phyloP scores from a whole-genome alignment of 2,113 vertebrate genomes.

The Melanostigma gelatinosum region DNA sequence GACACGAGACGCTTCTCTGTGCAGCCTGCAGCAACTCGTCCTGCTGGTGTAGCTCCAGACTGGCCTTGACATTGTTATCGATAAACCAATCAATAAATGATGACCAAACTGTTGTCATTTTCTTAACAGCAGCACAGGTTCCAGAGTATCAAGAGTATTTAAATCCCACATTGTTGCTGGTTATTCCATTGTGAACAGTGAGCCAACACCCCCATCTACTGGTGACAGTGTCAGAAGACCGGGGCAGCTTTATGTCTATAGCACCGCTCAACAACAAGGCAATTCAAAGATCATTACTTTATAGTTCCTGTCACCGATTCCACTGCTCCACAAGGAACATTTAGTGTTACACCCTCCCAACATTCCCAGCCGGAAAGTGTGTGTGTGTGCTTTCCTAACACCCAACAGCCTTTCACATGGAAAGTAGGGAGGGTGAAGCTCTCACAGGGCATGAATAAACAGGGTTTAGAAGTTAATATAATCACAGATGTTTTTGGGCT shows the following conservation, averaged over 20 bases:
- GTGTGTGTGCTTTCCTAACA: slow-evolving; percentile 61
- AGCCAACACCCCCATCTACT: slow-evolving; percentile 50
- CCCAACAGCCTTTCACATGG: slow-evolving; percentile 58
- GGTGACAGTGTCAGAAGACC: slow-evolving; percentile 7
- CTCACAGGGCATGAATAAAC: slow-evolving; percentile 34
- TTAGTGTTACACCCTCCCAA: slow-evolving; percentile 61
- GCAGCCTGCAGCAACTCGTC: slow-evolving; percentile 21
- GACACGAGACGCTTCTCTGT: slow-evolving; percentile 21
- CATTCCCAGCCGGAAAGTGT: slow-evolving; percentile 83
- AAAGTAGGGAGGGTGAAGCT: slow-evolving; percentile 44
- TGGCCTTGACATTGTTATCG: slow-evolving; percentile 14
- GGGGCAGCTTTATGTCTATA: background rate
- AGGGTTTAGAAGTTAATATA: background rate
- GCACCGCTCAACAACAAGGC: no score
- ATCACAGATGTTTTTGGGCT: background rate
- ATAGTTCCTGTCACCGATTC: slow-evolving; percentile 21
- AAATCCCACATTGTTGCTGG: background rate
- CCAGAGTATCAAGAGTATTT: background rate
- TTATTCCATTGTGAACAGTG: background rate
- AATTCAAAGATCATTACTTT: slow-evolving; percentile 12
- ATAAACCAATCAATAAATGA: slow-evolving; percentile 42
- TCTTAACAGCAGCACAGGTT: slow-evolving; percentile 13
- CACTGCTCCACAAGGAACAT: slow-evolving; percentile 7
- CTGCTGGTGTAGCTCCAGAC: slow-evolving; percentile 13
- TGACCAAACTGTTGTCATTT: background rate